These are phyloP conservation scores for Hystrix cristata DNA, from an alignment of 2,113 vertebrate species.

Conservation along the genomic window DNA sequence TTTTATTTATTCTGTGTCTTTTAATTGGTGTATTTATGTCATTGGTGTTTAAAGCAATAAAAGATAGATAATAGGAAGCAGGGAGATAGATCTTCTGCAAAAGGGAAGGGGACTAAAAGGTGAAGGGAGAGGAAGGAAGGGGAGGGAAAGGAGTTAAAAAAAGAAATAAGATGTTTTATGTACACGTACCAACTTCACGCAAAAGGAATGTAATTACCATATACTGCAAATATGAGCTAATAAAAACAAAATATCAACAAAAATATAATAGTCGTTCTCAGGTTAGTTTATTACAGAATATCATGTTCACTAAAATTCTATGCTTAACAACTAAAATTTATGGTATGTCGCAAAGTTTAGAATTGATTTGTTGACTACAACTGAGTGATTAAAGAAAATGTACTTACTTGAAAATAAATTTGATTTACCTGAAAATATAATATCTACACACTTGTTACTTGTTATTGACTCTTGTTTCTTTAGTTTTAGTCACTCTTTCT, in stretches of 20 bases:
- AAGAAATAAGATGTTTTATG: not conserved
- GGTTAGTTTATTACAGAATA: constrained; percentile 23
- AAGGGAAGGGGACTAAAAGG: not conserved
- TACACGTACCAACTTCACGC: not conserved
- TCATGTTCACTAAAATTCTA: not conserved
- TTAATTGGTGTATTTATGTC: not conserved
- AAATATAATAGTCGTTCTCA: not conserved
- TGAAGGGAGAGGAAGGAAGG: not conserved
- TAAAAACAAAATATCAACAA: not conserved
- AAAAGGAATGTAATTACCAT: not conserved
- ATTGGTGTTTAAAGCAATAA: not conserved
- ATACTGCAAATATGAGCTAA: not conserved
- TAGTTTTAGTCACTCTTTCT: not conserved
- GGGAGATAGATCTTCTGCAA: no score
- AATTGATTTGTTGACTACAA: not conserved
- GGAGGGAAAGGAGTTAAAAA: not conserved
- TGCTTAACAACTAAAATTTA: not conserved
- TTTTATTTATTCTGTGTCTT: not conserved
- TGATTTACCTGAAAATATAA: constrained; percentile 22
- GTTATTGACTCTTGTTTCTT: not conserved
- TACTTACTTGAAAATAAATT: constrained; percentile 62
- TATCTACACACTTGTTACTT: not conserved
- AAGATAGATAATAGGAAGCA: not conserved
- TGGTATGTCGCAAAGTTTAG: not conserved
- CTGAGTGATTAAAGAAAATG: not conserved